phyloP scores from a whole-genome alignment of 2,888 invertebrate genomes.

The Allophyes oxyacanthae region DNA sequence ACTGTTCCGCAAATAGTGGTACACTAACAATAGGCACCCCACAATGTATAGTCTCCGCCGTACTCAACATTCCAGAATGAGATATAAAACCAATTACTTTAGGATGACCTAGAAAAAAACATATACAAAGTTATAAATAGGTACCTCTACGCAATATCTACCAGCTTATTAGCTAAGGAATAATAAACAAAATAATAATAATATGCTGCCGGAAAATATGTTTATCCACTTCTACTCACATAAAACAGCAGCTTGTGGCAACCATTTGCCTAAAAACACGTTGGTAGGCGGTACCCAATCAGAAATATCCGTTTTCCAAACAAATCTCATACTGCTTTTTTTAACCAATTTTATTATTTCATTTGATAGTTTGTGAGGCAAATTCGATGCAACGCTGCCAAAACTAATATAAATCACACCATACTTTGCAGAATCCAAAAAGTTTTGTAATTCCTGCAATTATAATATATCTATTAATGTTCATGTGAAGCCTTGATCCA shows the following conservation, averaged over 20 bases:
- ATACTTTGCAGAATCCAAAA: constrained; percentile 90
- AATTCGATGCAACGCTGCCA: constrained; percentile 91
- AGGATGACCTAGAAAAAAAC: constrained; percentile 77
- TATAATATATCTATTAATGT: too few species aligned
- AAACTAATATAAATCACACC: constrained; percentile 92
- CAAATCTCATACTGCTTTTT: constrained; percentile 87
- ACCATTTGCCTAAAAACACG: constrained; percentile 91
- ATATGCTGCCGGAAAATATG: too few species aligned
- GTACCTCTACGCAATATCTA: too few species aligned
- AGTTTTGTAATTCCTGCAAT: constrained; percentile 60
- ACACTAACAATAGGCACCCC: constrained; percentile 78
- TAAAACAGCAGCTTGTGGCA: constrained; percentile 92
- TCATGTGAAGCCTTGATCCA: too few species aligned
- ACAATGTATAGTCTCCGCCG: constrained; percentile 82
- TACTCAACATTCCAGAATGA: constrained; percentile 86
- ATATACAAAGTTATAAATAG: background rate
- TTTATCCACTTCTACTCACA: constrained; percentile 80
- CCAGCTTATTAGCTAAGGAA: too few species aligned
- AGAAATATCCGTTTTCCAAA: constrained; percentile 93
- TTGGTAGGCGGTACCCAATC: constrained; percentile 90
- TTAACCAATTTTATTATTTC: constrained; percentile 81
- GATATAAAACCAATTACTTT: constrained; percentile 85
- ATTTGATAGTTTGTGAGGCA: constrained; percentile 88
- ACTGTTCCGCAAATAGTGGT: constrained; percentile 88
- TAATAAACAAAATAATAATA: too few species aligned